Evolutionary conservation across 2,113 vertebrate species (phyloP), one percentile per base, ranked within the genome.

Genomic region (Ciconia stormi): DNA sequence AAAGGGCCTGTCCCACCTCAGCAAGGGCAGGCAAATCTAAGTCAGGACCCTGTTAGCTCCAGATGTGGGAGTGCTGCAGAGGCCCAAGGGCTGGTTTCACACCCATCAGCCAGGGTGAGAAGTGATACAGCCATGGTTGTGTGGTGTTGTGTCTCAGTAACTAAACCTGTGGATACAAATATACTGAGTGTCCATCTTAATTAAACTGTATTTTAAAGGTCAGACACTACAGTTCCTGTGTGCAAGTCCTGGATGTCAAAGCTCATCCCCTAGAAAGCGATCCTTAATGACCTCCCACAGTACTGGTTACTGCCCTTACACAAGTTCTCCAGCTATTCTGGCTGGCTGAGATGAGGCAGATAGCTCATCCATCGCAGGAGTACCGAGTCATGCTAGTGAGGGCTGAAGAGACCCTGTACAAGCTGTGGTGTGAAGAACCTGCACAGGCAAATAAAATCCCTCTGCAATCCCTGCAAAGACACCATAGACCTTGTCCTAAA

Each of bases 61-160:
- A 30, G 34, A 14, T 23, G 16, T 11, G 3, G 29, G 26, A 42
- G 15, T 4, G 25, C 47, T 63, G 30, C 2, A 3, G 18, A 25
- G 47, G 7, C 6, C 29, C 44, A 25, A 30, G 44, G 30, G 32
- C 38, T 55, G 38, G 10, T 49, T 90, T 81, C 52, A 47, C 55
- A 52, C 30, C 53, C 4, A 0, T 22, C 7, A 42, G 36, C 36
- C 80, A 38, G 29, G 8, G 10, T 20, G 34, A 69, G 59, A 32
- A 73, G 20, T 0, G 2, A 7, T 20, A 6, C 58, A 49, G 44
- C 29, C 29, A 2, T 20, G 13, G 13, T 6, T n/a, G 9, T 29
- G 4, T 3, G 44, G 40, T 20, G 11, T 1, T 38, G 20, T 42
- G 38, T n/a, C 34, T 84, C 59, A 36, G 65, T 32, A 87, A 47